Conservation (phyloP, 1,140 invertebrate species). For the Trypoxylus dichotomus region DNA sequence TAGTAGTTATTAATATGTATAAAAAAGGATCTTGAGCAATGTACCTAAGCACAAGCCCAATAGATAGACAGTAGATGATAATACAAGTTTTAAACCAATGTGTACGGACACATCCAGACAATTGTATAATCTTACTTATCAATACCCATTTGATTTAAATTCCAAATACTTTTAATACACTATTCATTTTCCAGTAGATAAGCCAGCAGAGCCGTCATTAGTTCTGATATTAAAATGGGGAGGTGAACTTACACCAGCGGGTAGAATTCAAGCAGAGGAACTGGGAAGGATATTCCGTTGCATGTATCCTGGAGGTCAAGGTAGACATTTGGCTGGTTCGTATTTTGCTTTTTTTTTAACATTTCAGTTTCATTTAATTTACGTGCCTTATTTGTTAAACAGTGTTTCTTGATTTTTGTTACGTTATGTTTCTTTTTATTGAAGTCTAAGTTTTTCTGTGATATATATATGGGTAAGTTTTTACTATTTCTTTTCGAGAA, state of each 20-base stretch:
- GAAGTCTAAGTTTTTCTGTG: background rate
- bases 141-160: slow-evolving; percentile 9
- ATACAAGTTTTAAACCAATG: too few species aligned
- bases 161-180: background rate
- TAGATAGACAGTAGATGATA: too few species aligned
- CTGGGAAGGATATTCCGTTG: slow-evolving; percentile 96
- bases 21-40: too few species aligned
- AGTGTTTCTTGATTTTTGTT: background rate
- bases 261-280: slow-evolving; percentile 95
- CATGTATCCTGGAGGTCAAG: slow-evolving; percentile 95
- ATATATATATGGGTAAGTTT: background rate
- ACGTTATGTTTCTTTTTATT: background rate
- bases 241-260: slow-evolving; percentile 97
- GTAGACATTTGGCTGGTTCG: slow-evolving; percentile 74
- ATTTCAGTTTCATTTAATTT: slow-evolving; percentile 26
- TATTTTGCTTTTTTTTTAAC: slow-evolving; percentile 52
- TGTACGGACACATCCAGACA: too few species aligned
- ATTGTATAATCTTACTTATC: too few species aligned
- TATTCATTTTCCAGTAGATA: slow-evolving; percentile 61
- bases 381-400: background rate
- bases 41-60: too few species aligned
- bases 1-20: too few species aligned
- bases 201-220: slow-evolving; percentile 82
- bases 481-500: background rate
- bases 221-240: slow-evolving; percentile 99